A percentile compares a stretch with the other conserved stretches of the same genome.
These are phyloP conservation scores for Drosophila littoralis DNA, from an alignment of 1,140 invertebrate genomes.

Conservation along the genomic window DNA sequence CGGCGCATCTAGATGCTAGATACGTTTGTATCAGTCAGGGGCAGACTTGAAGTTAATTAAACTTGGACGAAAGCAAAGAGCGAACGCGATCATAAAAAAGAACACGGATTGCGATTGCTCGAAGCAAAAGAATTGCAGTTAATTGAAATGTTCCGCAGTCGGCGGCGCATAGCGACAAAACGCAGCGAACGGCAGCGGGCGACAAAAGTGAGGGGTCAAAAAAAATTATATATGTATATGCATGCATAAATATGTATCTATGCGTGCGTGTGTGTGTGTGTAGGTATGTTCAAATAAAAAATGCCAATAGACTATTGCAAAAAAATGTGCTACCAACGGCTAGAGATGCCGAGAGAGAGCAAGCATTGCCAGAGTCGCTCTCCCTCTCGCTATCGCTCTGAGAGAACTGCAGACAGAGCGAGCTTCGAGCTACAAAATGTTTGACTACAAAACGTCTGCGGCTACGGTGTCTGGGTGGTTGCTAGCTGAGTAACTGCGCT, in stretches of 20 bases:
- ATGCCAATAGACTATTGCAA: slow-evolving; percentile 49
- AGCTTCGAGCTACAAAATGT: slow-evolving; percentile 66
- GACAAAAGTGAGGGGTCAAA: slow-evolving; percentile 68
- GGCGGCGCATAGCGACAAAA: slow-evolving; percentile 65
- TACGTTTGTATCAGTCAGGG: slow-evolving; percentile 70
- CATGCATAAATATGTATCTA: slow-evolving; percentile 1
- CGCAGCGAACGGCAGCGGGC: slow-evolving; percentile 38
- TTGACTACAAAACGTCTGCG: slow-evolving; percentile 69
- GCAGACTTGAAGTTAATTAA: slow-evolving; percentile 77
- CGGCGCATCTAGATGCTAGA: slow-evolving; percentile 68
- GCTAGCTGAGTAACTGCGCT: slow-evolving; percentile 44
- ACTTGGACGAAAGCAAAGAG: slow-evolving; percentile 53
- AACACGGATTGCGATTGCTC: slow-evolving; percentile 59
- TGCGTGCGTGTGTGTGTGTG: slow-evolving; percentile 11
- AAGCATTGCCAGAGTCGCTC: neutral
- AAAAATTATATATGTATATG: slow-evolving; percentile 18
- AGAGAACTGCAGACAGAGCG: slow-evolving; percentile 18
- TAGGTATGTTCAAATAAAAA: slow-evolving; percentile 48
- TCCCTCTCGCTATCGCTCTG: neutral
- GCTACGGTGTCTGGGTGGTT: slow-evolving; percentile 64
- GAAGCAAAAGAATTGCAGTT: slow-evolving; percentile 80
- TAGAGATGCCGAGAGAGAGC: slow-evolving; percentile 37
- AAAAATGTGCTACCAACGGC: slow-evolving; percentile 43
- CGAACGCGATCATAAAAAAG: slow-evolving; percentile 58
- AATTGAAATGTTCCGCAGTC: slow-evolving; percentile 81